phyloP scores from a whole-genome alignment of 2,888 invertebrate species.

The Dynastes hyllus region DNA sequence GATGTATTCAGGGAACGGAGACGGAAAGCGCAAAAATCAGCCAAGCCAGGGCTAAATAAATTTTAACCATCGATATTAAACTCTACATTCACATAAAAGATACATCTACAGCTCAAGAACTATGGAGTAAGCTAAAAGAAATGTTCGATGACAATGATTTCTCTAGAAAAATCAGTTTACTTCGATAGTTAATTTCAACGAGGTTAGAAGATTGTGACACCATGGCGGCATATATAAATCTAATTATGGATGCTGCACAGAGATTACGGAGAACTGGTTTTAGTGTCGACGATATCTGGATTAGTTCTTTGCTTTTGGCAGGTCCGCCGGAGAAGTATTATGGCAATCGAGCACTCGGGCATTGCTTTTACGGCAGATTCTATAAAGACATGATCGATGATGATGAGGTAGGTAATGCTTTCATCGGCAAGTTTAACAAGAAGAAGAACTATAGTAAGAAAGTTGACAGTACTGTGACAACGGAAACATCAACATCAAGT shows the following conservation, averaged over 20 bases:
- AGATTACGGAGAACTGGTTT: constrained; percentile 61
- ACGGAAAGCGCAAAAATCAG: constrained; percentile 50
- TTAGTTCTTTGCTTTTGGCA: constrained; percentile 60
- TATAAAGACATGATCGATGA: constrained; percentile 55
- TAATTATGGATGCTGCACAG: constrained; percentile 59
- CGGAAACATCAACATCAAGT: not conserved
- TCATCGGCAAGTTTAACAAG: not conserved
- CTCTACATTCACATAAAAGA: constrained; percentile 59
- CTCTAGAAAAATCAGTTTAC: constrained; percentile 9
- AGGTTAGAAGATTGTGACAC: not conserved
- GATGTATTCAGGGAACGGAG: constrained; percentile 43
- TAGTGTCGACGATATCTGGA: constrained; percentile 60
- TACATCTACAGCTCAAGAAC: constrained; percentile 55
- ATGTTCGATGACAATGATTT: constrained; percentile 62
- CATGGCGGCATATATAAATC: constrained; percentile 55
- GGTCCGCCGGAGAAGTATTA: constrained; percentile 57
- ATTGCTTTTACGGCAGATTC: constrained; percentile 58
- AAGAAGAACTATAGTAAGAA: not conserved
- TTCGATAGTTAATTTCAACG: not conserved
- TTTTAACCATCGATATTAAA: constrained; percentile 58
- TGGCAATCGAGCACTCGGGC: constrained; percentile 60
- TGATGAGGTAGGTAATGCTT: not conserved
- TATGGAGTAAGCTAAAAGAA: constrained; percentile 58
- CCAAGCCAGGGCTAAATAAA: constrained; percentile 59
- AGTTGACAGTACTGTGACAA: not conserved